Conservation (phyloP, 2,113 vertebrate genomes). For the Setophaga petechia region DNA sequence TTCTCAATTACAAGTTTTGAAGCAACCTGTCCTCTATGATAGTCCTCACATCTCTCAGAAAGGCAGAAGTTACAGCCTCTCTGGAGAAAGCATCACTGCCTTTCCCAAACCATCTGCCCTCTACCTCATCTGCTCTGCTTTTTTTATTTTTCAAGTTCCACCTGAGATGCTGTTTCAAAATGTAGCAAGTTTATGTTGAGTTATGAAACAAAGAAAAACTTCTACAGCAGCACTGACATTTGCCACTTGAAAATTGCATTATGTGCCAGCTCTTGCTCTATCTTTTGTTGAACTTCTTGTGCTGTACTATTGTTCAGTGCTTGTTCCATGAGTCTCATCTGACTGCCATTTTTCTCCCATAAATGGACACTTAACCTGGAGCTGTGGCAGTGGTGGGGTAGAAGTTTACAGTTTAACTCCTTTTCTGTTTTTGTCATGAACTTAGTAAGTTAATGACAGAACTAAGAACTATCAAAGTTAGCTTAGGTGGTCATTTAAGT, state of each 20-base stretch:
- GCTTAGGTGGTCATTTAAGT: neutral
- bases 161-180: neutral
- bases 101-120: neutral
- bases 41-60: neutral
- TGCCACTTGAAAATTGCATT: neutral
- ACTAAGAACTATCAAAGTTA: neutral
- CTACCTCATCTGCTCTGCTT: neutral
- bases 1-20: neutral
- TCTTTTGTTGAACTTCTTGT: neutral
- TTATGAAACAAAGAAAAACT: conserved; percentile 15
- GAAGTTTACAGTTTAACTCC: neutral
- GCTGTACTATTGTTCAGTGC: neutral
- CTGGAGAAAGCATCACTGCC: neutral
- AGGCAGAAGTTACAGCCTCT: neutral
- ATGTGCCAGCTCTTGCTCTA: neutral
- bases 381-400: neutral
- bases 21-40: neutral
- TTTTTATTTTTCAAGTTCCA: conserved; percentile 11
- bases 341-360: conserved; percentile 6
- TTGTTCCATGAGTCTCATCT: neutral
- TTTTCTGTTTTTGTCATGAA: neutral
- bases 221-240: neutral
- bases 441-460: neutral
- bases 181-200: neutral
- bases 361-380: neutral